These are phyloP conservation scores for Poeciliopsis retropinna DNA, from an alignment of 2,113 vertebrate species.

Conservation along the genomic window DNA sequence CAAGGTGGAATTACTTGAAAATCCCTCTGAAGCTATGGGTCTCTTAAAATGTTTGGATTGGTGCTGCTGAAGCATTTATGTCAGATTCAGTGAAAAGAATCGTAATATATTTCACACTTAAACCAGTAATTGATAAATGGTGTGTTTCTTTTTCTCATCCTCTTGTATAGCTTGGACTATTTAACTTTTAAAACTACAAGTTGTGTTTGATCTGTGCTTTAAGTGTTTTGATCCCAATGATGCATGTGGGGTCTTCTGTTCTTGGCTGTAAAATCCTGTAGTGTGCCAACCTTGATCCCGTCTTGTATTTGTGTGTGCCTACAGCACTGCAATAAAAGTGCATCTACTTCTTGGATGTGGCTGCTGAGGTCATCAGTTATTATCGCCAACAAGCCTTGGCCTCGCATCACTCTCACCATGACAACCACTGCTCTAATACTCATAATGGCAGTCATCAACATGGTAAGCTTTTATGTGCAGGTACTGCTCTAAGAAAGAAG, in stretches of 20 bases:
- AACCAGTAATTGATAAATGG: neutral
- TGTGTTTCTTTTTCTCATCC: neutral
- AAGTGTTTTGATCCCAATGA: neutral
- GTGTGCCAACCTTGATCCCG: neutral
- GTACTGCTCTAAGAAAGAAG: neutral
- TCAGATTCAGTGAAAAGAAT: neutral
- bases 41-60: conserved; percentile 2
- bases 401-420: conserved; percentile 90
- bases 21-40: neutral
- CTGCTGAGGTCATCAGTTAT: conserved; percentile 92
- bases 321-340: conserved; percentile 93
- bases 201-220: neutral
- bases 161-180: neutral
- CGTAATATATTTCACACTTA: neutral
- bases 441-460: conserved; percentile 96
- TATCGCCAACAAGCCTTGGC: conserved; percentile 94
- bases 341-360: conserved; percentile 88
- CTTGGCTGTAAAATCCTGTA: neutral
- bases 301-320: conserved; percentile 36
- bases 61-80: neutral
- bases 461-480: conserved; percentile 82
- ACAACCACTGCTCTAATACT: conserved; percentile 91
- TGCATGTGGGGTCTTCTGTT: neutral
- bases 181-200: neutral
- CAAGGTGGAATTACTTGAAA: neutral